These are phyloP conservation scores for Phalacrocorax aristotelis DNA, from an alignment of 2,113 vertebrate genomes.

Conservation along the genomic window DNA sequence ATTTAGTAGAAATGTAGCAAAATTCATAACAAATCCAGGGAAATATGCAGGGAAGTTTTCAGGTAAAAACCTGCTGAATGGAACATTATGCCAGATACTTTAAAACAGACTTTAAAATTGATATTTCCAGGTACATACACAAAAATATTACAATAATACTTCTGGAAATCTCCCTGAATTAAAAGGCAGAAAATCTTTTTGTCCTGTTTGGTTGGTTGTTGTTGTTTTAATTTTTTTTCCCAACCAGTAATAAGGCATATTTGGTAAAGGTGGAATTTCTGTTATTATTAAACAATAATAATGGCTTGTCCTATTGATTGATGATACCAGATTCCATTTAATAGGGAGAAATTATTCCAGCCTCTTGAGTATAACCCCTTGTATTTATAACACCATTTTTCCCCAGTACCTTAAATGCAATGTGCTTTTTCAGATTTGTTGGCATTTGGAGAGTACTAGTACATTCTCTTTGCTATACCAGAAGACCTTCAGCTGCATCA, in stretches of 20 bases:
- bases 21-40: neutral
- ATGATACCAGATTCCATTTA: neutral
- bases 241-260: neutral
- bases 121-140: neutral
- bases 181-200: neutral
- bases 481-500: neutral
- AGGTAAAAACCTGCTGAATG: neutral
- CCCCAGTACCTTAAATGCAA: neutral
- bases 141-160: neutral
- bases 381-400: neutral
- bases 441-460: neutral
- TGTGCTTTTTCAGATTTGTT: neutral
- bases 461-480: neutral
- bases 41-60: neutral
- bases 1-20: neutral
- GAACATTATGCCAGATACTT: neutral
- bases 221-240: neutral
- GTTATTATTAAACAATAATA: neutral
- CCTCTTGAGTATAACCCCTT: neutral
- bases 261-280: neutral
- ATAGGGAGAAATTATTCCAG: neutral
- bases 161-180: neutral
- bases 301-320: neutral
- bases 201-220: fast-evolving
- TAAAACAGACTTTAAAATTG: neutral